Percentiles rank a stretch among this genome's conserved stretches.
These are phyloP conservation scores for Drosophila subsilvestris DNA, from an alignment of 2,888 invertebrate species.

Conservation along the genomic window DNA sequence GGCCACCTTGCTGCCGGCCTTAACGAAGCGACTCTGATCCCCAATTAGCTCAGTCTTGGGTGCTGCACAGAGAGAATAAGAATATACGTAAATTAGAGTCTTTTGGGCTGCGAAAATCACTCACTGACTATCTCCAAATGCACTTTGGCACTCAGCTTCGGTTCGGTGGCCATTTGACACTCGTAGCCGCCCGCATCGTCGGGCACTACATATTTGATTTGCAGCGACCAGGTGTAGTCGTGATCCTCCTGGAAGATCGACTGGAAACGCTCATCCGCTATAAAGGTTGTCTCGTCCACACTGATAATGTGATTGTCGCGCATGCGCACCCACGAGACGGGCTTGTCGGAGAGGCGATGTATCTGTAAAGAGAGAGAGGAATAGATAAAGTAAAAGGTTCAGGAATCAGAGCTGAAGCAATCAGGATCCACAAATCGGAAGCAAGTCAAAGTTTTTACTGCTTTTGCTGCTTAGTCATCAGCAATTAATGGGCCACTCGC, in stretches of 20 bases:
- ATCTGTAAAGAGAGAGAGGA: constrained; percentile 64
- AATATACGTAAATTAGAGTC: neutral
- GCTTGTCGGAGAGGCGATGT: constrained; percentile 86
- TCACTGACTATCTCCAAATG: constrained; percentile 94
- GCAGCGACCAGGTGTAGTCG: constrained; percentile 93
- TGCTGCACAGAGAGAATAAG: constrained; percentile 85
- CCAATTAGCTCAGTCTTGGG: constrained; percentile 95
- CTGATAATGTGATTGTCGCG: constrained; percentile 95
- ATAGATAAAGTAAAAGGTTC: neutral
- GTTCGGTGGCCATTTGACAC: constrained; percentile 97
- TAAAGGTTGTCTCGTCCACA: constrained; percentile 92
- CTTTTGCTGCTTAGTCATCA: too few species aligned
- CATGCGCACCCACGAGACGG: constrained; percentile 95
- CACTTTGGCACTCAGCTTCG: constrained; percentile 96
- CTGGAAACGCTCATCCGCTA: constrained; percentile 96
- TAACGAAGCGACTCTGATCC: constrained; percentile 94
- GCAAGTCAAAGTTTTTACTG: too few species aligned
- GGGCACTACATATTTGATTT: constrained; percentile 94
- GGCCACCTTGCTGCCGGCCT: constrained; percentile 94
- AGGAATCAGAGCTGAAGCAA: neutral
- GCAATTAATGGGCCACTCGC: too few species aligned
- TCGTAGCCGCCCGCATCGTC: constrained; percentile 95
- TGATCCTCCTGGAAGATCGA: constrained; percentile 91
- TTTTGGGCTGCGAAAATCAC: constrained; percentile 82
- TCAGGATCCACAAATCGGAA: neutral